These are phyloP conservation scores for Aquatica leii DNA, from an alignment of 2,888 invertebrate species.

Conservation along the genomic window DNA sequence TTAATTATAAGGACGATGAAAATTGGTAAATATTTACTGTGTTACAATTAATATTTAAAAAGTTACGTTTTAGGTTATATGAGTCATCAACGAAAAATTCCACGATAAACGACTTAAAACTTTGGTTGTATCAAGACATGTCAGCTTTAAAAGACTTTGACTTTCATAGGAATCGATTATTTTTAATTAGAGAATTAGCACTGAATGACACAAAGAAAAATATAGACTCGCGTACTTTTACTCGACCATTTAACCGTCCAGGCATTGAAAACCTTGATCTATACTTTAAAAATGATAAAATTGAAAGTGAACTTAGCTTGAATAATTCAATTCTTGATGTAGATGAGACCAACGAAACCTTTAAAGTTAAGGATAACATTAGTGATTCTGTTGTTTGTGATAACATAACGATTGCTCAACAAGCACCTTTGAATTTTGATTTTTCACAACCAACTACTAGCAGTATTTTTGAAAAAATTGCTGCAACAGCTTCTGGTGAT, in stretches of 20 bases:
- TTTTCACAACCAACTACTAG: conserved; percentile 53
- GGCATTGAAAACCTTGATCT: conserved; percentile 65
- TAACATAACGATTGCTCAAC: background rate
- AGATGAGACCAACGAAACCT: conserved; percentile 6
- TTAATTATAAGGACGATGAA: conserved; percentile 67
- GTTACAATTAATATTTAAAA: background rate
- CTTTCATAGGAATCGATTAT: conserved; percentile 26
- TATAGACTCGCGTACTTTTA: conserved; percentile 75
- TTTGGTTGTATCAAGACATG: conserved; percentile 44
- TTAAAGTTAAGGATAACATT: conserved; percentile 13
- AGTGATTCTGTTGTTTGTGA: background rate
- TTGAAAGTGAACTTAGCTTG: background rate
- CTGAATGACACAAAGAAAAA: conserved; percentile 60
- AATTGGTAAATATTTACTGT: conserved; percentile 61
- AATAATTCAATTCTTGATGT: conserved; percentile 13
- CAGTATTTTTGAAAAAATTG: conserved; percentile 56
- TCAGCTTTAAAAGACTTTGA: conserved; percentile 29
- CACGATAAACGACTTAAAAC: conserved; percentile 33
- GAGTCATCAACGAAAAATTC: conserved; percentile 31
- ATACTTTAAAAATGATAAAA: conserved; percentile 24
- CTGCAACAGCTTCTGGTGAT: conserved; percentile 59
- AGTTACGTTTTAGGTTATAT: conserved; percentile 32
- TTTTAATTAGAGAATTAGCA: conserved; percentile 27
- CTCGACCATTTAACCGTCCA: conserved; percentile 67
- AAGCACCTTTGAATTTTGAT: conserved; percentile 54